Evolutionary conservation across 2,888 invertebrate species (phyloP), one percentile per base, ranked within the genome.

Genomic region (Scotopteryx bipunctaria): DNA sequence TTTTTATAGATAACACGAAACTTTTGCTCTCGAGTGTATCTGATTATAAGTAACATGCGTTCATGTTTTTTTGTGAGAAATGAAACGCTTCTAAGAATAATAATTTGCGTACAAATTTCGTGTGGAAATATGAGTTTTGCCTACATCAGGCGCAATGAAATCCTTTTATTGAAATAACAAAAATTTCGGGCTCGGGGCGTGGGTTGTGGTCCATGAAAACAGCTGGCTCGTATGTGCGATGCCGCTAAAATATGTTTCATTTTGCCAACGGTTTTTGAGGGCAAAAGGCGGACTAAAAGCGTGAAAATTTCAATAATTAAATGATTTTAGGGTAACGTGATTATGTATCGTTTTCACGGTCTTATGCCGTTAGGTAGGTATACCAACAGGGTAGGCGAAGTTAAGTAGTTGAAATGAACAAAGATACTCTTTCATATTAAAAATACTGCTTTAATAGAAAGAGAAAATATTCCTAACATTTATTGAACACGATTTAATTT

Each of bases 161-260:
- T 71, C 68, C 71, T 75, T 76, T 76, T 71, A 77, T 70, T 63
- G 64, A 72, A 76, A 77, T 78, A 73, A 71, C 71, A 70, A 66
- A 67, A 71, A 73, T 73, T 70, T 71, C 60, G 60, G 66, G 47
- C 59, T 36, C 48, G 41, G 46, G 16, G 44, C 41, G 37, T 31
- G 52, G 15, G 44, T 44, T 41, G 53, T 41, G 55, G 42, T 45
- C 46, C 38, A 23, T 23, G 44, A 35, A 37, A 37, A 41, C 37
- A 37, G 40, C 11, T 50, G 32, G 23, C 45, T 23, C 27, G 31
- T 37, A 23, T 43, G 37, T 33, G 37, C 36, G 40, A 23, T 25
- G 15, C 40, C 19, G 43, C 44, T 46, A 29, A 46, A 50, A 37
- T 50, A 50, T 46, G 32, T 50, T 45, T 46, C 32, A 55, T 55